These are phyloP conservation scores for Paedocypris sp. DNA, from an alignment of 2,113 vertebrate genomes.

Conservation along the genomic window DNA sequence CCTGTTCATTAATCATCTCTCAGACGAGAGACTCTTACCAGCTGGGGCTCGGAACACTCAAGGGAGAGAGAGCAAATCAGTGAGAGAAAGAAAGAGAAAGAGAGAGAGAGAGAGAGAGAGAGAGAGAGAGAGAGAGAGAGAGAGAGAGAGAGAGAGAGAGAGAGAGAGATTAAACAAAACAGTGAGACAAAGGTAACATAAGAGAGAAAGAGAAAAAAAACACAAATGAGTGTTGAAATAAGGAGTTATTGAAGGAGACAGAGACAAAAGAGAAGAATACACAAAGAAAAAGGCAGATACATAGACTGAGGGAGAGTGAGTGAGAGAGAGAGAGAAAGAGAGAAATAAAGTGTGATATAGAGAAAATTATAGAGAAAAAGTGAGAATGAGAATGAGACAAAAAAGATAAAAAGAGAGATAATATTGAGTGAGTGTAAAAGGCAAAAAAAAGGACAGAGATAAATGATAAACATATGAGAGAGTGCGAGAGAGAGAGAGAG, in stretches of 20 bases:
- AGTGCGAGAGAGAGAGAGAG: not conserved
- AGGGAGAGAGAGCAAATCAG: no score
- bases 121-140: not conserved
- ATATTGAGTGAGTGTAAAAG: not conserved
- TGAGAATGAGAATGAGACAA: no score
- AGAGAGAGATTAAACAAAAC: no score
- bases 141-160: not conserved
- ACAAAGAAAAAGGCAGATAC: not conserved
- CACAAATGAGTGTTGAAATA: conserved; percentile 23
- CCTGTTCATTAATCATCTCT: conserved; percentile 38
- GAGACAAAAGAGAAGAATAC: no score
- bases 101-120: not conserved
- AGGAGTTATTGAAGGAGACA: no score
- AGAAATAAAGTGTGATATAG: not conserved
- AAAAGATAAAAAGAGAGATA: not conserved
- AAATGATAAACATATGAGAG: no score
- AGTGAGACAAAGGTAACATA: no score
- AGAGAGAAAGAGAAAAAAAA: not conserved
- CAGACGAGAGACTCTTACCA: conserved; percentile 4
- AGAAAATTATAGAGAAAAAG: not conserved
- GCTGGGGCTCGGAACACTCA: conserved; percentile 18
- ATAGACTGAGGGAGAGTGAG: not conserved
- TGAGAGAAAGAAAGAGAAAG: no score
- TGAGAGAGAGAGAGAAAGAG: not conserved
- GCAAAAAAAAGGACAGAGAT: not conserved